Evolutionary conservation across 2,113 vertebrate genomes (phyloP), one percentile per base, ranked within the genome.

Genomic region (Rhinoderma darwinii): DNA sequence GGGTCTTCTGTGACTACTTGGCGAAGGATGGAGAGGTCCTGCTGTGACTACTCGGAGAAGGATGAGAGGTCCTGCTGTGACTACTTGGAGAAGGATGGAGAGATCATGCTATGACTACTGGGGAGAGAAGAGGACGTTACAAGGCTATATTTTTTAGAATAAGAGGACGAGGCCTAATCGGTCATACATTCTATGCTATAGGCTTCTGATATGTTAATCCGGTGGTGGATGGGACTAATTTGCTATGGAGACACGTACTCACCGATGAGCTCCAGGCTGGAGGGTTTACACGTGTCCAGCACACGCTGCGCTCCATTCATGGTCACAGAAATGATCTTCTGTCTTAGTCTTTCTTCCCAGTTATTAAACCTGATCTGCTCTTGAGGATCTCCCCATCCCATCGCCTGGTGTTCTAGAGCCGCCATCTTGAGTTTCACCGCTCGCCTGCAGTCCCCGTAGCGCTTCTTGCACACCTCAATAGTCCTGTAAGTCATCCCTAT

Each of bases 401-500:
- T 18, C 41, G 81, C 59, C 41, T 83, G 25, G 14, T 51, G 39
- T n/a, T 83, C 61, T 20, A 83, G 27, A 18, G 59, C 61, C 2
- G 81, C 81, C 81, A 83, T 83, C 81, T 83, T 83, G 25, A 44
- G n/a, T 32, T 70, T 83, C 18, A 83, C 81, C 0, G 43, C 41
- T 30, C 81, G 25, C 81, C 41, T 83, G 81, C 81, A 83, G 81
- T 83, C 81, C 27, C 59, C 81, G 20, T 68, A 83, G 17, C 81
- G 81, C 63, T 83, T 83, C 63, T 83, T 83, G 81, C 81, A 83
- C 43, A 68, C 81, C 61, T 83, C 81, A 11, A 83, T 66, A 30
- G 81, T 83, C 39, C 81, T 17, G 43, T 47, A 83, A 0, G 61
- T 70, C 3, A 30, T 47, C 4, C 41, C 81, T 22, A 50, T n/a